Evolutionary conservation across 2,113 vertebrate species (phyloP).

Genomic region (Sander vitreus): DNA sequence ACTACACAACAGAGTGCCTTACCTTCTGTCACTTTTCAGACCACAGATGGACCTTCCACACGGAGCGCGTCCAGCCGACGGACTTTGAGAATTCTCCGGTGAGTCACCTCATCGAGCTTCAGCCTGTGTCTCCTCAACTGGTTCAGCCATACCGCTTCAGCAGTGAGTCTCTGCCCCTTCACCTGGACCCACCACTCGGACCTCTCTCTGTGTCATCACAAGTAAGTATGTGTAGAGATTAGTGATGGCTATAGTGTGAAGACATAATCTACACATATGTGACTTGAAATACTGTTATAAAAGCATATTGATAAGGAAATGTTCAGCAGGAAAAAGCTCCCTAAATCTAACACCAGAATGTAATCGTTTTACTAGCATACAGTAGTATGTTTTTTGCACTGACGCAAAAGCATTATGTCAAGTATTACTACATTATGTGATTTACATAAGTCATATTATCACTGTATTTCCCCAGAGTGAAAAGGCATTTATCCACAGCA

Average conservation of each 20-base stretch:
- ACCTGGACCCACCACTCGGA: slow-evolving; percentile 66
- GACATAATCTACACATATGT: background rate
- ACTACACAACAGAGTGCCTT: background rate
- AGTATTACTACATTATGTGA: slow-evolving; percentile 20
- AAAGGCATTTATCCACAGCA: background rate
- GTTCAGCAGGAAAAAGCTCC: background rate
- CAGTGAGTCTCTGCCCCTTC: slow-evolving; percentile 62
- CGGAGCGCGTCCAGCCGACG: slow-evolving; percentile 62
- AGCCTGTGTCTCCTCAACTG: slow-evolving; percentile 72
- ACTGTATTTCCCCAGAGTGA: background rate
- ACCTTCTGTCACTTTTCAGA: slow-evolving; percentile 52
- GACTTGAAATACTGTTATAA: background rate
- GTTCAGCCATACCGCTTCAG: slow-evolving; percentile 65
- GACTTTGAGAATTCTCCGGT: slow-evolving; percentile 68
- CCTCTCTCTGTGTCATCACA: slow-evolving; percentile 68
- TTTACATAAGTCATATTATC: slow-evolving; percentile 18
- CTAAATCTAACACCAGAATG: background rate
- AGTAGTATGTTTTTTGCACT: background rate
- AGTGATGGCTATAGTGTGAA: background rate
- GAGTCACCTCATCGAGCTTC: slow-evolving; percentile 74
- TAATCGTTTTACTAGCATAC: background rate
- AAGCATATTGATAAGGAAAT: background rate
- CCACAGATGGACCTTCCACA: slow-evolving; percentile 69
- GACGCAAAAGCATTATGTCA: slow-evolving; percentile 2
- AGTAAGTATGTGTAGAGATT: slow-evolving; percentile 33